These are phyloP conservation scores for Paraescarpia echinospica DNA, from an alignment of 1,140 invertebrate genomes.

Conservation along the genomic window DNA sequence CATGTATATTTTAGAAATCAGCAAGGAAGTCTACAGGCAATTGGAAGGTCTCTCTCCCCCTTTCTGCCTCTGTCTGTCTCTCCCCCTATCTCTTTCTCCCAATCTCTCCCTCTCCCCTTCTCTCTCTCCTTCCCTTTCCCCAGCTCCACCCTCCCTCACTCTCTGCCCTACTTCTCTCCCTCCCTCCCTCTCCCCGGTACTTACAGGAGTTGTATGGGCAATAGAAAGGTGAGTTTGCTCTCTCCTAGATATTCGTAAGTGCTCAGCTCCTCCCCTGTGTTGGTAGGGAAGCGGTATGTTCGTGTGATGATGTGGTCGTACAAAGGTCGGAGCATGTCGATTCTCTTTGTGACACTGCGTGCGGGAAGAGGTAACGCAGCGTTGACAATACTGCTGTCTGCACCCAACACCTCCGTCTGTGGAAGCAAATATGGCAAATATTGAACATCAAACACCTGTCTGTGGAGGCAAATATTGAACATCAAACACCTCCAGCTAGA, in stretches of 20 bases:
- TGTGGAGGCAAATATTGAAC: not conserved
- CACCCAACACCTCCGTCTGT: not conserved
- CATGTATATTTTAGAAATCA: too few relatives aligned
- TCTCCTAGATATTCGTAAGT: constrained; percentile 94
- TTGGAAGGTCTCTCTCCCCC: too few relatives aligned
- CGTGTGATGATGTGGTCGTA: constrained; percentile 74
- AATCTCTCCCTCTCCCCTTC: too few relatives aligned
- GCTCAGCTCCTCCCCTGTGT: constrained; percentile 84
- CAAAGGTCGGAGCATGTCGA: constrained; percentile 61
- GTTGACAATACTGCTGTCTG: not conserved
- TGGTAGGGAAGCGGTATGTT: constrained; percentile 89
- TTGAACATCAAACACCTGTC: not conserved
- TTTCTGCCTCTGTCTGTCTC: too few relatives aligned
- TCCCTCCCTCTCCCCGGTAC: constrained; percentile 49
- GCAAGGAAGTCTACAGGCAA: too few relatives aligned
- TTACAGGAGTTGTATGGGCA: constrained; percentile 88
- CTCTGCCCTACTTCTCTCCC: too few relatives aligned
- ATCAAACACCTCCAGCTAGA: not conserved
- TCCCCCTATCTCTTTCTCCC: too few relatives aligned
- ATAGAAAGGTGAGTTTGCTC: constrained; percentile 78
- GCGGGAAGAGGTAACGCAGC: not conserved
- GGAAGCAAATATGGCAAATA: not conserved
- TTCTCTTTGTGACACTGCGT: not conserved
- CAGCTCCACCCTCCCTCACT: too few relatives aligned
- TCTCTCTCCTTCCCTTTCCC: too few relatives aligned